These are phyloP conservation scores for Seriola rivoliana DNA, from an alignment of 2,113 vertebrate species.

Conservation along the genomic window DNA sequence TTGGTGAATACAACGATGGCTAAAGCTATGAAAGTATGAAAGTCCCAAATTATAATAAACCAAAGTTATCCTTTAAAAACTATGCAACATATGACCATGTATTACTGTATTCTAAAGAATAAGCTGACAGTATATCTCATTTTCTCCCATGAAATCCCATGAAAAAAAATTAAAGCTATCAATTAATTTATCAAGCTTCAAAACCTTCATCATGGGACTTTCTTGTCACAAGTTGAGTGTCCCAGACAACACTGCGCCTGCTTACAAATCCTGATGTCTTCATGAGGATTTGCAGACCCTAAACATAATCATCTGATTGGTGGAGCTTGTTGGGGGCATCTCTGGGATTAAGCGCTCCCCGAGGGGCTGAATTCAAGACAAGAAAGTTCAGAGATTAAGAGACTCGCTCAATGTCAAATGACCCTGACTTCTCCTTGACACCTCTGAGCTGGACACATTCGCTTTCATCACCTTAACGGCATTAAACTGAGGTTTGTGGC, in stretches of 20 bases:
- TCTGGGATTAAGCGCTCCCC: constrained; percentile 39
- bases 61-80: neutral
- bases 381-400: constrained; percentile 55
- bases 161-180: neutral
- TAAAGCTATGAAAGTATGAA: neutral
- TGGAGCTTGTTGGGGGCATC: constrained; percentile 32
- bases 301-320: constrained; percentile 39
- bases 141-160: neutral
- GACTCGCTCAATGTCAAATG: constrained; percentile 21
- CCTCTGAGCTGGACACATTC: constrained; percentile 6
- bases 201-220: constrained; percentile 4
- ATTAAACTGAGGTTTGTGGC: neutral
- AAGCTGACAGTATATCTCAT: neutral
- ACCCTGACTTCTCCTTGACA: constrained; percentile 41
- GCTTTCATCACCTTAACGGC: neutral
- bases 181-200: neutral
- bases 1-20: no score
- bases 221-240: constrained; percentile 12
- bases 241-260: constrained; percentile 6
- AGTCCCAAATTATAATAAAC: neutral
- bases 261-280: constrained; percentile 36
- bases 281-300: constrained; percentile 37
- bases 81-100: neutral
- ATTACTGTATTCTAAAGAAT: neutral
- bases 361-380: constrained; percentile 30